Base-by-base conservation (phyloP, 2,888 invertebrate genomes). In the Griposia aprilina region DNA sequence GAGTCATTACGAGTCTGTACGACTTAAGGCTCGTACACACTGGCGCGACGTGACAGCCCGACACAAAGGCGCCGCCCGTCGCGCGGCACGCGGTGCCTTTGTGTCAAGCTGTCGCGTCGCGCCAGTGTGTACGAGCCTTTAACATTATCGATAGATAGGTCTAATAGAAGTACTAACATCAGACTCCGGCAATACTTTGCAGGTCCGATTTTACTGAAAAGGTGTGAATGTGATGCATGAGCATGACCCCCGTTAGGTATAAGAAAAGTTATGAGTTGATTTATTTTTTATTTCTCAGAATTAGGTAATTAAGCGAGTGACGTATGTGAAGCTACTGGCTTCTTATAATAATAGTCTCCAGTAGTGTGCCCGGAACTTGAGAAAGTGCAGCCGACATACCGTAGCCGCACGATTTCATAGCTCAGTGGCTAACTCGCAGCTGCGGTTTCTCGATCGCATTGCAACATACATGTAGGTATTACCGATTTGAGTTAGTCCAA, bases 311-410 rank as follows among this genome's bases (percentile, higher is more conserved):
- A 48, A 23, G 15, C 15, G 20, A 48, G 26, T 41, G 57, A n/a
- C 8, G 50, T 65, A 73, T 67, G 66, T 62, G 65, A 74, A 70
- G 73, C 70, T 84, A 84, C 65, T 63, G 45, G 48, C 66, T 80
- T 76, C 74, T 74, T 74, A 69, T 75, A 81, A 81, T 80, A 72
- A 71, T 71, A 81, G 67, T 85, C 70, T 80, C 70, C 41, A 81
- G 72, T 81, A 83, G 79, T 81, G 73, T 87, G 91, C 74, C 90
- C 91, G 90, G 90, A 89, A 92, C 90, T 92, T 92, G 95, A 92
- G 96, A 96, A 96, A 96, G 96, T 95, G 94, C 92, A 93, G 91
- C 87, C 93, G 91, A 93, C 95, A 95, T 95, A 93, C 94, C 94
- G 93, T 91, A 88, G 93, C 92, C 90, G 94, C 95, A 94, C 94